These are phyloP conservation scores for Rhagophthalmus giganteus DNA, from an alignment of 2,888 invertebrate species.

Conservation along the genomic window DNA sequence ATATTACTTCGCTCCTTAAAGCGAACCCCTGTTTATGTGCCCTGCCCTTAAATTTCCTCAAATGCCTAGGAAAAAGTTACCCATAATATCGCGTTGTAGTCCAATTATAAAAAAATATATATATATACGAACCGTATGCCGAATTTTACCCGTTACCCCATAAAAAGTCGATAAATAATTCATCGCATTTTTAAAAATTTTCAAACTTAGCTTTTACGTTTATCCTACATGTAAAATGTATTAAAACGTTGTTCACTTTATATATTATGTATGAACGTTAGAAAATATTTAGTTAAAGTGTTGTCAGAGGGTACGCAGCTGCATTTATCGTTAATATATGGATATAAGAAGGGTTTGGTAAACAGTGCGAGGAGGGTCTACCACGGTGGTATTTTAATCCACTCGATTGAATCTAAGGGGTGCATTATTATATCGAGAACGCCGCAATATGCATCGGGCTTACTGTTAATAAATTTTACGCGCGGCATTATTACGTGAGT, in stretches of 20 bases:
- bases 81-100: too few species aligned
- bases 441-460: conserved; percentile 22
- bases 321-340: conserved; percentile 34
- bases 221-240: background rate
- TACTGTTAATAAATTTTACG: conserved; percentile 19
- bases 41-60: too few species aligned
- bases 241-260: conserved; percentile 3
- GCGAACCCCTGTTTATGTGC: too few species aligned
- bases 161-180: background rate
- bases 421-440: conserved; percentile 34
- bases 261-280: conserved; percentile 3
- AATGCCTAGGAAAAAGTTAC: too few species aligned
- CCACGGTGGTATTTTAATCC: conserved; percentile 39
- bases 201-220: background rate
- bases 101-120: too few species aligned
- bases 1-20: too few species aligned
- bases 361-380: conserved; percentile 35
- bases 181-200: background rate
- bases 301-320: conserved; percentile 28
- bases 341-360: conserved; percentile 37
- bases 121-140: too few species aligned
- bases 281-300: conserved; percentile 23
- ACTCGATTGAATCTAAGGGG: conserved; percentile 37
- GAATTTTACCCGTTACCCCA: too few species aligned
- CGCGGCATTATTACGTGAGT: conserved; percentile 7